Evolutionary conservation across 2,113 vertebrate species (phyloP).

Genomic region (Tenrec ecaudatus): DNA sequence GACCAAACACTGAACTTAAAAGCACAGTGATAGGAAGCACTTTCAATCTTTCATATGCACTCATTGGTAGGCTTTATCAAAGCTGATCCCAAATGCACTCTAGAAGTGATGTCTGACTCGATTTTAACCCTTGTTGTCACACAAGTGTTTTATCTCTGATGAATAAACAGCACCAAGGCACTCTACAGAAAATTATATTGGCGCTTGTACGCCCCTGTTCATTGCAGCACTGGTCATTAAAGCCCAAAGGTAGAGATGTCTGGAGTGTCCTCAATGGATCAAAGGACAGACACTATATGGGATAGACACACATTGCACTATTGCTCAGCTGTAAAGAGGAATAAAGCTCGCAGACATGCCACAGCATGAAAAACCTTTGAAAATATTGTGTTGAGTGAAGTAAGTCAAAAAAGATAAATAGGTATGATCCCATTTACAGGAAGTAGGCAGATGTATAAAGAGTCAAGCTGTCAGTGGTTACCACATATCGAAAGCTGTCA

Average conservation of each 20-base stretch:
- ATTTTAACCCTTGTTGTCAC: slow-evolving; percentile 2
- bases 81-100: not conserved
- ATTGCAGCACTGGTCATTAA: not conserved
- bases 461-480: not conserved
- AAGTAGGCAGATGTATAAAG: not conserved
- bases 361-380: not conserved
- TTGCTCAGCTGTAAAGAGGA: not conserved
- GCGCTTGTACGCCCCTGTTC: not conserved
- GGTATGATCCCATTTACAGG: not conserved
- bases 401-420: not conserved
- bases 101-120: slow-evolving; percentile 47
- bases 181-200: not conserved
- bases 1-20: not conserved
- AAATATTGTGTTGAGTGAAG: not conserved
- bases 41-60: slow-evolving; percentile 6
- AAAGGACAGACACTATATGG: not conserved
- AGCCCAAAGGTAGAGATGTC: not conserved
- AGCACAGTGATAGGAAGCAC: not conserved
- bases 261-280: not conserved
- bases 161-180: not conserved
- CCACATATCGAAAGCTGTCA: too few species aligned
- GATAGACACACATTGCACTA: not conserved
- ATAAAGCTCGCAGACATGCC: not conserved
- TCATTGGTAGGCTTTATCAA: slow-evolving; percentile 71
- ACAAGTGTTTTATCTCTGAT: not conserved